A percentile compares a stretch with the other conserved stretches of the same genome.
Conservation (phyloP, 2,113 vertebrate genomes). For the Siphamia tubifer region DNA sequence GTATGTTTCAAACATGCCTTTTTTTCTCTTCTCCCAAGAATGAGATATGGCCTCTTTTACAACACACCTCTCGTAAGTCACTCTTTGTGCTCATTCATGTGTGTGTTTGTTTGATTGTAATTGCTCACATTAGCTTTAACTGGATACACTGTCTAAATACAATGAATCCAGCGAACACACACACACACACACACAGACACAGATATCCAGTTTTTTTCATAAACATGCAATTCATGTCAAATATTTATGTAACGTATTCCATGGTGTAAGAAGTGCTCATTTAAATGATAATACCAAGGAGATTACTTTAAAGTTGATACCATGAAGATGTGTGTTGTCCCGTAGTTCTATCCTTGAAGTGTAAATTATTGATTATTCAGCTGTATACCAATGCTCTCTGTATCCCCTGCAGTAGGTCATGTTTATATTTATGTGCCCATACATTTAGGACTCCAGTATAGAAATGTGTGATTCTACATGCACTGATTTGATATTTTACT, state of each 20-base stretch:
- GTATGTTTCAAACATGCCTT: slow-evolving; percentile 93
- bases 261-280: slow-evolving; percentile 36
- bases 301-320: slow-evolving; percentile 51
- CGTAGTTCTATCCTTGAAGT: slow-evolving; percentile 48
- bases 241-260: slow-evolving; percentile 55
- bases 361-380: slow-evolving; percentile 69
- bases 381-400: slow-evolving; percentile 51
- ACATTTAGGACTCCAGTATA: slow-evolving; percentile 38
- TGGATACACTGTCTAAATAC: no score
- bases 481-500: slow-evolving; percentile 40
- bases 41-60: slow-evolving; percentile 96
- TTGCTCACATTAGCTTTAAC: no score
- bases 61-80: slow-evolving; percentile 94
- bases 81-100: neutral
- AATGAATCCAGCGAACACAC: no score
- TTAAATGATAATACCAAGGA: slow-evolving; percentile 72
- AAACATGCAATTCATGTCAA: slow-evolving; percentile 42
- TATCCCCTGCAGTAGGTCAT: slow-evolving; percentile 45
- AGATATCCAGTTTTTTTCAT: slow-evolving; percentile 11
- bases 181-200: neutral
- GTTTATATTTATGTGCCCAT: slow-evolving; percentile 70
- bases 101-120: neutral
- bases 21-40: slow-evolving; percentile 93
- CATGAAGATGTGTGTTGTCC: slow-evolving; percentile 48
- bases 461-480: slow-evolving; percentile 20